Percentiles rank a stretch among this genome's conserved stretches.
These are phyloP conservation scores for Mus minutoides DNA, from an alignment of 2,797 vertebrate species.

Conservation along the genomic window DNA sequence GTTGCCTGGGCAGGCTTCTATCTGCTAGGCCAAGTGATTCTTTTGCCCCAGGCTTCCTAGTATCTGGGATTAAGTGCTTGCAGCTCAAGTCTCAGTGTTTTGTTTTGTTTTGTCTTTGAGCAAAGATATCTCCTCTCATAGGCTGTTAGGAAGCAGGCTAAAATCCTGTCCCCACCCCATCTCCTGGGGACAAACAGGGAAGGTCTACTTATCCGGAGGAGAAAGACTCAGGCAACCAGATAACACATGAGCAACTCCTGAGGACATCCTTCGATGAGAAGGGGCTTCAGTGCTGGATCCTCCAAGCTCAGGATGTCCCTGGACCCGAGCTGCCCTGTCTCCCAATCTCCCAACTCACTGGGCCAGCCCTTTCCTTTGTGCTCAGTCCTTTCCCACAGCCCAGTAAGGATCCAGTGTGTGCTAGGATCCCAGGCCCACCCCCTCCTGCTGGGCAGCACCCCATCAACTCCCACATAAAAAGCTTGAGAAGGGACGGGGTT, in stretches of 20 bases:
- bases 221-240: not conserved
- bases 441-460: constrained; percentile 75
- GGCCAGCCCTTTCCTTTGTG: constrained; percentile 76
- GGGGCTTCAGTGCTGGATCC: not conserved
- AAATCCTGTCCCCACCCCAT: not conserved
- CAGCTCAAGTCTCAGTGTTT: not conserved
- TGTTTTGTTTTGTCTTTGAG: too few relatives aligned
- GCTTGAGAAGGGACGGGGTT: constrained; percentile 18
- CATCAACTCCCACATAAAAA: constrained; percentile 61
- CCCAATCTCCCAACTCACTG: constrained; percentile 67
- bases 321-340: constrained; percentile 52
- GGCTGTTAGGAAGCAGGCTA: not conserved
- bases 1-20: not conserved
- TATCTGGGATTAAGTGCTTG: not conserved
- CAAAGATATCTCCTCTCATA: not conserved
- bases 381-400: constrained; percentile 79
- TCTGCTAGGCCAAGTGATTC: not conserved
- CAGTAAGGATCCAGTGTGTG: not conserved
- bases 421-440: constrained; percentile 66
- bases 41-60: not conserved
- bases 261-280: not conserved
- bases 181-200: not conserved
- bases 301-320: constrained; percentile 33
- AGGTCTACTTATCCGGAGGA: not conserved
- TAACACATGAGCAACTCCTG: not conserved